Base-by-base conservation (phyloP, 1,140 invertebrate genomes). In the Gonatopus flavifemur region DNA sequence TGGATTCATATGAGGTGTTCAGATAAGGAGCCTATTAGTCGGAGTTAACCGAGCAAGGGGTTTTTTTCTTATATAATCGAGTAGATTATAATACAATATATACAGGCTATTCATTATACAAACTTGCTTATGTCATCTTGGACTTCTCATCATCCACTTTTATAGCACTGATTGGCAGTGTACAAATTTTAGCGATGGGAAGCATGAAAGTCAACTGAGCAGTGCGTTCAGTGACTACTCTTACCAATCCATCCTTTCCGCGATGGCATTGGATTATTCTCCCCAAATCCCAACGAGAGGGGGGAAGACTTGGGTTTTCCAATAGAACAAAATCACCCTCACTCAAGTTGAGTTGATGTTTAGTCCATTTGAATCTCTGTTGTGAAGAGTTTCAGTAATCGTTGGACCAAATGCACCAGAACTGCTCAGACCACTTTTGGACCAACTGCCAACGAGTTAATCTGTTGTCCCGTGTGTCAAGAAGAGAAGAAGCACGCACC, bases 281-380 rank as follows among this genome's bases (percentile, higher is more conserved):
- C 0, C 42, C 37, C 5, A 57, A 25, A 2, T 48, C 20, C 50
- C 49, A 57, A 30, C 53, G 49, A 8, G 18, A 30, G 1, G 46
- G 46, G 1, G 46, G 55, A 18, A 46, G 21, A 1, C 18, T 3
- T 15, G 49, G 41, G 37, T 32, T 37, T 5, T 46, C 33, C 3
- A 57, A 13, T 5, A 57, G 28, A 6, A 57, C 55, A 5, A 52
- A 32, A 24, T 56, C 22, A 2, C 44, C 54, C 8, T 43, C 49
- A 0, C 3, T 8, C 9, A 56, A 10, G 12, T 51, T 51, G 9
- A 20, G 4, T 0, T 21, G 20, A 10, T 19, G 6, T 3, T 24
- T n/a, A 3, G 15, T 13, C 48, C 54, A 56, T 35, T 51, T 51
- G 2, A 10, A 13, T 19, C 54, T 13, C 20, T 22, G 19, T 20